Percentiles rank a stretch among this genome's conserved stretches.
Conservation (phyloP, 2,797 vertebrate species). For the Threskiornis aethiopicus region DNA sequence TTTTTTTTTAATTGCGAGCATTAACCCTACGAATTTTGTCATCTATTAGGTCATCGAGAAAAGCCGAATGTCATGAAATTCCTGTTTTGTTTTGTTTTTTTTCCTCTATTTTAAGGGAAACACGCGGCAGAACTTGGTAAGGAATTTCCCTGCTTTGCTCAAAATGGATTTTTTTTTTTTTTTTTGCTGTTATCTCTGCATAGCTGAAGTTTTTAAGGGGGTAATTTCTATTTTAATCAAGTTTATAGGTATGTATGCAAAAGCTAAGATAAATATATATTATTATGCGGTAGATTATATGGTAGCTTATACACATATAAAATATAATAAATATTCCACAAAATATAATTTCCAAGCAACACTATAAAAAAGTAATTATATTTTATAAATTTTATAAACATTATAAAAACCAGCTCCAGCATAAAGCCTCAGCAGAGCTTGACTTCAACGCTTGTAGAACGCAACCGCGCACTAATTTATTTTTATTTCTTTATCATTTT, state of each 20-base stretch:
- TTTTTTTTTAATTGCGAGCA: no score
- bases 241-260: not conserved
- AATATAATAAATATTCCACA: no score
- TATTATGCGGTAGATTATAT: not conserved
- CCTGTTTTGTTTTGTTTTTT: not conserved
- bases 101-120: not conserved
- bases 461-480: accelerated
- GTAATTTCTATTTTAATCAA: not conserved
- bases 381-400: no score
- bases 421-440: not conserved
- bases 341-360: not conserved
- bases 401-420: not conserved
- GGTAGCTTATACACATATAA: not conserved
- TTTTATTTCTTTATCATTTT: not conserved
- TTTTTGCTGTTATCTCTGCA: not conserved
- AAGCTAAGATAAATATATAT: no score
- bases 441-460: not conserved
- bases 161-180: no score
- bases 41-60: accelerated
- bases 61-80: accelerated
- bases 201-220: no score
- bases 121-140: not conserved
- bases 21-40: not conserved
- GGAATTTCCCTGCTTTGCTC: not conserved
- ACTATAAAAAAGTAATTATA: no score